Evolutionary conservation across 2,888 invertebrate genomes (phyloP).

Genomic region (Steromphala cineraria): DNA sequence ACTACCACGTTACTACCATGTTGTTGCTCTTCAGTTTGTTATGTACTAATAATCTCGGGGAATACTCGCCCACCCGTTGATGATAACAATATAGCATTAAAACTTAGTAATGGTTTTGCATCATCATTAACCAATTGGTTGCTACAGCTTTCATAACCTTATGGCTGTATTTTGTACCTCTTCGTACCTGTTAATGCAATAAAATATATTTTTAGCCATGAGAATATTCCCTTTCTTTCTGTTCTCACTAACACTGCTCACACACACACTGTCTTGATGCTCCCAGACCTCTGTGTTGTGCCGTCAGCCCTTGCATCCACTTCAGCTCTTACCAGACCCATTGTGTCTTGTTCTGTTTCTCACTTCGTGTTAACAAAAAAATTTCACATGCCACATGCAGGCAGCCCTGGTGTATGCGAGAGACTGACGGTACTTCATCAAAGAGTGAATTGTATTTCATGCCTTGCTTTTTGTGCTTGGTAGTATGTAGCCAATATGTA

Average conservation of each 20-base stretch:
- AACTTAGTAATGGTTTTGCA: slow-evolving; percentile 13
- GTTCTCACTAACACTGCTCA: slow-evolving; percentile 16
- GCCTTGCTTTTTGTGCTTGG: slow-evolving; percentile 22
- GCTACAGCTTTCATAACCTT: slow-evolving; percentile 23
- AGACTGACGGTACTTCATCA: neutral
- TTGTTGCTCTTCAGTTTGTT: neutral
- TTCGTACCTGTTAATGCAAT: slow-evolving; percentile 22
- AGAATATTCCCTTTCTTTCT: slow-evolving; percentile 19
- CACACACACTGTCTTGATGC: slow-evolving; percentile 4
- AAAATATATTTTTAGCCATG: slow-evolving; percentile 23
- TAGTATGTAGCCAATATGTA: slow-evolving; percentile 17
- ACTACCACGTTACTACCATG: neutral
- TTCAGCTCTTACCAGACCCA: neutral
- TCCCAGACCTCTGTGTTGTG: neutral
- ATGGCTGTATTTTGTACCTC: slow-evolving; percentile 23
- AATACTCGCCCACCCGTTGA: slow-evolving; percentile 12
- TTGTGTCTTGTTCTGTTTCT: neutral
- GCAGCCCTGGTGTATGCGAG: no score
- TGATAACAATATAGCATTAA: neutral
- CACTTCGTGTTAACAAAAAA: no score
- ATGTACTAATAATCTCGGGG: slow-evolving; percentile 14
- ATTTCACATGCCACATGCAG: no score
- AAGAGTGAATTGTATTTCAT: neutral
- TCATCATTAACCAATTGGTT: slow-evolving; percentile 17
- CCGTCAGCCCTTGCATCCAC: neutral